phyloP scores from a whole-genome alignment of 2,888 invertebrate genomes.

The Euspilapteryx auroguttella region DNA sequence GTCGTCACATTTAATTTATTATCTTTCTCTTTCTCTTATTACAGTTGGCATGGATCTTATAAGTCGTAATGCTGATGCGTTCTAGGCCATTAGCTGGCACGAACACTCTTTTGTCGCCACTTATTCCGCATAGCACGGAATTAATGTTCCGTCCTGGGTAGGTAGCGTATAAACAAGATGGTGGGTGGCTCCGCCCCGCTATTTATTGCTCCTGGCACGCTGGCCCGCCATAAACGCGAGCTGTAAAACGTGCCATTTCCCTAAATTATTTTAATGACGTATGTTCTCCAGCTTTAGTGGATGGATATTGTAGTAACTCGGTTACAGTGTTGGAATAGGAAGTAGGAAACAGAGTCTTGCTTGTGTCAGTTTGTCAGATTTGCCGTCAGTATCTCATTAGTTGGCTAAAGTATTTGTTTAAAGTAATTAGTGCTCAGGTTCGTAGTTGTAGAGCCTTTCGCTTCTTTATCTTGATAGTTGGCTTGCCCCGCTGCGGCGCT shows the following conservation, averaged over 20 bases:
- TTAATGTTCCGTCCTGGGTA: conserved; percentile 33
- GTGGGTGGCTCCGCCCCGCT: conserved; percentile 29
- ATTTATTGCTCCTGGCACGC: conserved; percentile 41
- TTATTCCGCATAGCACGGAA: conserved; percentile 35
- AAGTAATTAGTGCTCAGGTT: too few relatives aligned
- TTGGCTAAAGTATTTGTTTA: too few relatives aligned
- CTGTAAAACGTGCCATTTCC: conserved; percentile 43
- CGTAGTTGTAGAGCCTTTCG: too few relatives aligned
- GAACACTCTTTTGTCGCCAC: conserved; percentile 33
- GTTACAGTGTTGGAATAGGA: conserved; percentile 23
- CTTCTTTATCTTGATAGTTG: too few relatives aligned
- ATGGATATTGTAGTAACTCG: conserved; percentile 38
- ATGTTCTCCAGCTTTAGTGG: conserved; percentile 29
- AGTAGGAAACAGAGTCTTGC: conserved; percentile 4
- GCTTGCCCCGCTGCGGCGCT: conserved; percentile 23
- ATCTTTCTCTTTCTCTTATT: conserved; percentile 12
- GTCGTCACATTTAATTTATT: conserved; percentile 8
- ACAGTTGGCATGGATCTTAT: conserved; percentile 16
- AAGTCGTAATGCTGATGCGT: conserved; percentile 24
- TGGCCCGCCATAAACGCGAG: conserved; percentile 32
- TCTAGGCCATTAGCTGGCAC: conserved; percentile 30
- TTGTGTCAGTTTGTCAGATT: not conserved
- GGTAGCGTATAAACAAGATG: conserved; percentile 38
- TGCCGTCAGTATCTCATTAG: too few relatives aligned
- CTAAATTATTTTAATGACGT: conserved; percentile 48